These are phyloP conservation scores for Netelia melanura DNA, from an alignment of 2,888 invertebrate species.

Conservation along the genomic window DNA sequence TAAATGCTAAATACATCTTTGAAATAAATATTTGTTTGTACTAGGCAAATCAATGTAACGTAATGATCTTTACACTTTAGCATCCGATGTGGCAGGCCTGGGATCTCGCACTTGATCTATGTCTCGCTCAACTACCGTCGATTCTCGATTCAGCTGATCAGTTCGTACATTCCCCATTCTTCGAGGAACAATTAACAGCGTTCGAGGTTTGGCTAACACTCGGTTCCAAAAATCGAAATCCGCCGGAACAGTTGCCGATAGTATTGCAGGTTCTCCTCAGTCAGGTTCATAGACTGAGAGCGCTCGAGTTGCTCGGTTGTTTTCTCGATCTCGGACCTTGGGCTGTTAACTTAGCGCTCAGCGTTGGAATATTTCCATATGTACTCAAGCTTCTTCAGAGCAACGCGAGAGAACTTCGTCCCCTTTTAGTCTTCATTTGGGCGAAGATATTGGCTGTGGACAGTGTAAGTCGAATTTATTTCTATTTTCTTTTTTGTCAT, in stretches of 20 bases:
- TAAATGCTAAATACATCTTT: background rate
- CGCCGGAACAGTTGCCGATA: slow-evolving; percentile 98
- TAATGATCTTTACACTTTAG: slow-evolving; percentile 77
- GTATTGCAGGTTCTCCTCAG: slow-evolving; percentile 95
- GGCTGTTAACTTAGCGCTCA: slow-evolving; percentile 98
- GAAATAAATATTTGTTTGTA: background rate
- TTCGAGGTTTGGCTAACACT: slow-evolving; percentile 97
- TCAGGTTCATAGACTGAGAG: slow-evolving; percentile 95
- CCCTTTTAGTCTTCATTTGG: slow-evolving; percentile 99
- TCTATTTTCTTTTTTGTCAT: slow-evolving; percentile 7
- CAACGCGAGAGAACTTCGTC: slow-evolving; percentile 95
- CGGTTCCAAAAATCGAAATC: slow-evolving; percentile 91
- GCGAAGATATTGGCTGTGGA: slow-evolving; percentile 99
- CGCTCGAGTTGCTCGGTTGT: slow-evolving; percentile 95
- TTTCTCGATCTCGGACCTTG: slow-evolving; percentile 98
- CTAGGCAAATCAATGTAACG: too few species aligned
- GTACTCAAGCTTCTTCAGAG: slow-evolving; percentile 98
- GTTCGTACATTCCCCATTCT: slow-evolving; percentile 95
- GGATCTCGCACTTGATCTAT: slow-evolving; percentile 98
- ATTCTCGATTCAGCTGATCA: slow-evolving; percentile 88
- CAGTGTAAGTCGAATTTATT: slow-evolving; percentile 87
- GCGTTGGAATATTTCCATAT: slow-evolving; percentile 99
- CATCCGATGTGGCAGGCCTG: slow-evolving; percentile 98
- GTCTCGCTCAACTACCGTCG: slow-evolving; percentile 94
- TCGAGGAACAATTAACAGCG: slow-evolving; percentile 98